These are phyloP conservation scores for Platerodrilus igneus DNA, from an alignment of 2,888 invertebrate genomes.

Conservation along the genomic window DNA sequence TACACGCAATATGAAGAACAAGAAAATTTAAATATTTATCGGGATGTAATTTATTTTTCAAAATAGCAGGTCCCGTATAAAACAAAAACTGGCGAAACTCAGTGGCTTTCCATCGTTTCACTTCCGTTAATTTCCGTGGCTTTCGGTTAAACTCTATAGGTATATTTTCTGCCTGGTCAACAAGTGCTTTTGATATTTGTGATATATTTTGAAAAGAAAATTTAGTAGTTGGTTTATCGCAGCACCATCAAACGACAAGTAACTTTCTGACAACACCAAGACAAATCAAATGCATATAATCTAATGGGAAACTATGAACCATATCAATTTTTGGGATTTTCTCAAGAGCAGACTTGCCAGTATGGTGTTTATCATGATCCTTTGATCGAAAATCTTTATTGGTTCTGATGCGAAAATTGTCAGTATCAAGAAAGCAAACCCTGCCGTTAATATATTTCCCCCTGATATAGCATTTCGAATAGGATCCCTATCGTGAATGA, in stretches of 20 bases:
- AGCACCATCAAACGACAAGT: conserved; percentile 8
- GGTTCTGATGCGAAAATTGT: conserved; percentile 21
- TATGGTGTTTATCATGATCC: conserved; percentile 9
- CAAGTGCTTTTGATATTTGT: background rate
- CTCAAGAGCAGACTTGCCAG: background rate
- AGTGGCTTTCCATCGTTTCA: conserved; percentile 23
- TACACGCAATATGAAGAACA: conserved; percentile 13
- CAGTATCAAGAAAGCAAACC: conserved; percentile 24
- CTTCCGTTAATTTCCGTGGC: conserved; percentile 15
- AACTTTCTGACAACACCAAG: conserved; percentile 15
- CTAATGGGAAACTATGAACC: conserved; percentile 9
- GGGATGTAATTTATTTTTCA: conserved; percentile 12
- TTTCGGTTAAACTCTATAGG: conserved; percentile 20
- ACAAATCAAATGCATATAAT: conserved; percentile 16
- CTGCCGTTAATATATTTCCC: conserved; percentile 21
- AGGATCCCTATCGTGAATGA: too few relatives aligned
- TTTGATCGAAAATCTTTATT: conserved; percentile 23
- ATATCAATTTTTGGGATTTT: conserved; percentile 9
- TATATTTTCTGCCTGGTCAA: conserved; percentile 6
- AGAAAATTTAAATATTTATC: conserved; percentile 17
- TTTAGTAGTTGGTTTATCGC: background rate
- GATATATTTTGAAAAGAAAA: conserved; percentile 1
- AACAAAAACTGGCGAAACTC: conserved; percentile 19
- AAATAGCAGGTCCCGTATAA: conserved; percentile 19
- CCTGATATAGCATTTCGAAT: conserved; percentile 27